These are phyloP conservation scores for Macropus fuliginosus DNA, from an alignment of 2,797 vertebrate species.

Conservation along the genomic window DNA sequence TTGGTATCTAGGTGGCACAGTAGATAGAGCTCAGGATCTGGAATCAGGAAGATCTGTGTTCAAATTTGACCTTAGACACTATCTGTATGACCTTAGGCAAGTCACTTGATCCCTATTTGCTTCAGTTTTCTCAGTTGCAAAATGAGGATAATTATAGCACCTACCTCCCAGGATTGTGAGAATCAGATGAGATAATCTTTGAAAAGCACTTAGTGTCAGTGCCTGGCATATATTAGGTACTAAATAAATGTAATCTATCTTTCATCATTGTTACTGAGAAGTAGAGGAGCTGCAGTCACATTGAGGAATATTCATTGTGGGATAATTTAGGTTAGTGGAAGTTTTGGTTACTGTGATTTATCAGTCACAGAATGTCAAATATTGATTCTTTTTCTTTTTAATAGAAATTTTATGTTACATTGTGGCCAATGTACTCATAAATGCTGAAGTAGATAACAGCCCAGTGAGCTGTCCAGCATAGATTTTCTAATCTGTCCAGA, in stretches of 20 bases:
- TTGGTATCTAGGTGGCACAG: not conserved
- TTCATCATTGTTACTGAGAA: too few relatives aligned
- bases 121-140: not conserved
- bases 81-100: not conserved
- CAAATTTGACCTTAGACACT: not conserved
- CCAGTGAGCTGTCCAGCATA: not conserved
- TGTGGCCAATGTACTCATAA: not conserved
- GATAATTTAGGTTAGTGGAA: not conserved
- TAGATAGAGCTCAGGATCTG: not conserved
- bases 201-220: not conserved
- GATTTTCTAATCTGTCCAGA: not conserved
- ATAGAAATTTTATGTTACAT: not conserved
- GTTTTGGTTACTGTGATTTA: not conserved
- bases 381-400: not conserved
- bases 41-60: not conserved
- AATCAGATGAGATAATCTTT: not conserved
- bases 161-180: not conserved
- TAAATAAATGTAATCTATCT: too few relatives aligned
- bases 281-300: not conserved
- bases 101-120: not conserved
- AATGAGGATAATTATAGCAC: not conserved
- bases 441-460: not conserved
- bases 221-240: not conserved
- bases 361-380: not conserved
- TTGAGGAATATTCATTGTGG: not conserved